Percentiles rank a stretch among this genome's conserved stretches.
phyloP scores from a whole-genome alignment of 2,113 vertebrate species.

The Apodemus speciosus region DNA sequence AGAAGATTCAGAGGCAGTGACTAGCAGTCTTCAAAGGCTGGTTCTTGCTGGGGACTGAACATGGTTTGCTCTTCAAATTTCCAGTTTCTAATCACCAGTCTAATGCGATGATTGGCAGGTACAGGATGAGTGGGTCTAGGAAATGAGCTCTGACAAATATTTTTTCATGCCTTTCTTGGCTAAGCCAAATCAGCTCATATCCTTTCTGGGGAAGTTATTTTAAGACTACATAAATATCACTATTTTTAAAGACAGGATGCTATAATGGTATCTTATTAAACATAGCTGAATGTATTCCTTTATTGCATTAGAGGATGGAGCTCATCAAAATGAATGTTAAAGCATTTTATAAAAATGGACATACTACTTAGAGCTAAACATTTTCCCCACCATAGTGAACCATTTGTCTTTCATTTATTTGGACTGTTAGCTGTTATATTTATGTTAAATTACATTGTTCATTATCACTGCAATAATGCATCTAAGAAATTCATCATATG shows the following conservation, averaged over 20 bases:
- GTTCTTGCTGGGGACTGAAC: conserved; percentile 39
- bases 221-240: conserved; percentile 41
- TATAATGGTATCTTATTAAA: conserved; percentile 35
- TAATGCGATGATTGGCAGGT: conserved; percentile 34
- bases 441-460: conserved; percentile 71
- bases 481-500: conserved; percentile 68
- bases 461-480: conserved; percentile 80
- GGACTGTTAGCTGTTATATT: conserved; percentile 72
- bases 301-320: background rate
- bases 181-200: background rate
- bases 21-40: conserved; percentile 17
- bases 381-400: conserved; percentile 61
- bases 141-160: conserved; percentile 64
- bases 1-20: conserved; percentile 28
- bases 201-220: conserved; percentile 35
- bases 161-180: conserved; percentile 13
- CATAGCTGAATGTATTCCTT: background rate
- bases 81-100: background rate
- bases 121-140: background rate
- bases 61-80: conserved; percentile 12
- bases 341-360: conserved; percentile 56
- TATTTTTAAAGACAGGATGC: background rate
- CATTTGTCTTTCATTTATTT: conserved; percentile 77
- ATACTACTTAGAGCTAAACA: conserved; percentile 37
- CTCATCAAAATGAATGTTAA: conserved; percentile 34